Base-by-base conservation (phyloP, 2,888 invertebrate species). In the Automeris io region DNA sequence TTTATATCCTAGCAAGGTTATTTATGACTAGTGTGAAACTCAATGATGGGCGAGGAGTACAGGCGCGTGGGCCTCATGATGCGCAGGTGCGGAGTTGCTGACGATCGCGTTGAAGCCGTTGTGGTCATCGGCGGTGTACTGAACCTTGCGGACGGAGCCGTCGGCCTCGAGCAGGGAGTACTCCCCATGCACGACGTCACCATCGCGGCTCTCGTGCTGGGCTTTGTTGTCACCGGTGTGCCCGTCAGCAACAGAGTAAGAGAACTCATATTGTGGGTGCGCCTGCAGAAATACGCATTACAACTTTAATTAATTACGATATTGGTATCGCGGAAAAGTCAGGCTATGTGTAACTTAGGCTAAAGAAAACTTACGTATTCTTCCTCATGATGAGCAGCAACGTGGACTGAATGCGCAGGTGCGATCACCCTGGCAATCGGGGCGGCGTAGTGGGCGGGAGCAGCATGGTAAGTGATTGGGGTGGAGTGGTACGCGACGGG, bases 71-170 rank as follows among this genome's bases (percentile, higher is more conserved):
- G 51, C 50, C 25, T 46, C 47, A 31, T 51, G 49, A 46, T 61
- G 62, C 33, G 51, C 57, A 40, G 61, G 48, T 2, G 69, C 79
- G 2, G 88, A 87, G 69, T 86, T 87, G 54, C 82, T 75, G 3
- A 89, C 89, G 33, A 87, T 57, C 23, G 89, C 89, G 70, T 89
- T 89, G 76, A 89, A 89, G 6, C 89, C 89, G 35, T 70, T 60
- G 3, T 58, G 51, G 5, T 78, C 77, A 26, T 86, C 88, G 19
- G 89, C 88, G n/a, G 86, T 79, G 62, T 89, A 89, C 67, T 89
- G 88, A 0, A 89, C 89, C 8, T 79, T 88, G 39, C 89, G 78
- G 38, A 75, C 71, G 23, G 86, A 81, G 41, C 89, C 88, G 47
- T 89, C 89, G 19, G 89, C 61, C 46, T 89, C 89, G 41, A 79